Percentiles rank a stretch among this genome's conserved stretches.
Evolutionary conservation across 1,140 invertebrate species (phyloP).

Genomic region (Telenomus remus): DNA sequence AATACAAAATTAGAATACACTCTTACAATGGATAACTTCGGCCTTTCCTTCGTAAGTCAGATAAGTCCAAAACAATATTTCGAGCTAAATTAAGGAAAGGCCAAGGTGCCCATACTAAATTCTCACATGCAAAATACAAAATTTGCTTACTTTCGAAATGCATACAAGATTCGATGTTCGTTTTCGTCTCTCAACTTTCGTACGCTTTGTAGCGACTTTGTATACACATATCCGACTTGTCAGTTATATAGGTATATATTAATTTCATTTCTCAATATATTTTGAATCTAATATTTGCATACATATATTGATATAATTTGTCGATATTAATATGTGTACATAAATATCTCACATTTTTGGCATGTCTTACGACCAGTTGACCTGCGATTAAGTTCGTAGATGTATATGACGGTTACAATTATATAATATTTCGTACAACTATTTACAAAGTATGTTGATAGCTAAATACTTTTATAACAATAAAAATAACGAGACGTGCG

Average conservation of each 20-base stretch:
- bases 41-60: slow-evolving; percentile 67
- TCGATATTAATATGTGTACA: no score
- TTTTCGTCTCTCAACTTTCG: no score
- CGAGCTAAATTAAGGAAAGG: slow-evolving; percentile 66
- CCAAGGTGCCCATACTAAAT: slow-evolving; percentile 71
- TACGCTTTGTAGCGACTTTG: slow-evolving; percentile 8
- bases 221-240: slow-evolving; percentile 11
- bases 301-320: slow-evolving; percentile 68
- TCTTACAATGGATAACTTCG: slow-evolving; percentile 70
- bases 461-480: slow-evolving; percentile 64
- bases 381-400: slow-evolving; percentile 49
- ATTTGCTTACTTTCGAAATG: slow-evolving; percentile 13
- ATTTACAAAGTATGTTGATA: slow-evolving; percentile 56
- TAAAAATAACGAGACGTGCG: slow-evolving; percentile 42
- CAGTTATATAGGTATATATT: slow-evolving; percentile 41
- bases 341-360: no score
- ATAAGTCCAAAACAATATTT: slow-evolving; percentile 12
- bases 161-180: slow-evolving; percentile 1
- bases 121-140: slow-evolving; percentile 23
- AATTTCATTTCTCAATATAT: slow-evolving; percentile 44
- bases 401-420: slow-evolving; percentile 33
- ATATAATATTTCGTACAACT: slow-evolving; percentile 58
- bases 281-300: slow-evolving; percentile 35
- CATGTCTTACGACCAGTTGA: slow-evolving; percentile 71
- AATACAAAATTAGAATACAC: slow-evolving; percentile 26